Base-by-base conservation (phyloP, 2,888 invertebrate species). In the Celastrina argiolus region DNA sequence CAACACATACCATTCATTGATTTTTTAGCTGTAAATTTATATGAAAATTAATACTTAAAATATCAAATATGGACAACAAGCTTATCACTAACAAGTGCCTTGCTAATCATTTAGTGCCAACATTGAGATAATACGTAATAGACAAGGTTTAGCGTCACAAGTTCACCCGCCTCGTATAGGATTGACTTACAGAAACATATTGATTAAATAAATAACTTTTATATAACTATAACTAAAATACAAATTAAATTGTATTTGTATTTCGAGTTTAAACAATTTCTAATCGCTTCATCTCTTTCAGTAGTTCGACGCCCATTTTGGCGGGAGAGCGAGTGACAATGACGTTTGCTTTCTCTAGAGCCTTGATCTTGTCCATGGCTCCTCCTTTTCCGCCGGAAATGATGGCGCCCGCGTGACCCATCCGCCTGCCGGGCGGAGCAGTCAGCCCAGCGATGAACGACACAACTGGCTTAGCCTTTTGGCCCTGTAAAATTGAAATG, bases 321-420 rank as follows among this genome's bases (percentile, higher is more conserved):
- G 99, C 99, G 14, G 98, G 99, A 74, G 98, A 98, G 87, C 96
- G 95, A 42, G 98, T 97, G 12, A 99, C 98, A 78, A 97, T 95
- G 26, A 98, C 99, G 75, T 97, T 97, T 72, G 98, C 98, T 67
- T 95, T 95, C 89, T 96, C 96, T 70, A 99, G 91, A 68, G 99
- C 98, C 77, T 96, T 95, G 74, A 99, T 99, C 92, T 99, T 99
- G 82, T 98, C 99, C 89, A 97, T 95, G 68, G 99, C 99, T 66
- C 98, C 98, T 71, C 99, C 99, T 85, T 99, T 99, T 64, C 99
- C 99, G 16, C 99, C 99, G 0, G 99, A 97, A 82, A 99, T 99
- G 78, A 99, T 99, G 73, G 99, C 99, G 74, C 99, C 99, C 69
- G 99, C 99, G 85, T 99, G 99, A 56, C 99, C 99, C 99, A 99